Evolutionary conservation across 2,888 invertebrate genomes (phyloP), one percentile per base, ranked within the genome.

Genomic region (Sialis lutaria): DNA sequence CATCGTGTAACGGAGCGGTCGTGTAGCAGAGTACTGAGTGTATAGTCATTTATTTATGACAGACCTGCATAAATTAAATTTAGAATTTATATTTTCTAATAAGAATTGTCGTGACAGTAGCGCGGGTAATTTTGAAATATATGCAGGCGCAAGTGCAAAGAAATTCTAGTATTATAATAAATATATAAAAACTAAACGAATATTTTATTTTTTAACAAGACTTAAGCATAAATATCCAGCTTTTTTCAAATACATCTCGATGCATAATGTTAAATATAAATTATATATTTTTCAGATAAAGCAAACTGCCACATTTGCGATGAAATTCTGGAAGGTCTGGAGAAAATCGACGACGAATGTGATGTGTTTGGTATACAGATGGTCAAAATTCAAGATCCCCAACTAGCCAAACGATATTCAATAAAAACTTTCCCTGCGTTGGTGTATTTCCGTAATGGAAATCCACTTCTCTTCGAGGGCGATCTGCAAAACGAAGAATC

Each of bases 371-470:
- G 92, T 44, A 92, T 92, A 56, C 89, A 91, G 56, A 79, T 92
- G 78, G 92, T 92, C 1, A 85, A 90, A 61, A 91, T 92, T 57
- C 86, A 87, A 64, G 92, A 92, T 67, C 84, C 87, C 1, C 87
- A 87, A 59, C 64, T 92, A 50, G 91, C 92, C 6, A 92, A 91
- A 63, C 74, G 90, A 55, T 92, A 92, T 67, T 90, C 90, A 50
- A 92, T 92, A 51, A 91, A 91, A 64, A 92, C 91, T 46, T 92
- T 88, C 65, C 92, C 92, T 2, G 91, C 91, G 8, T 73, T 92
- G 60, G 89, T 92, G 1, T 92, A 91, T 62, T 79, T 74, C 61
- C 79, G 89, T 59, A 90, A 89, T 57, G 90, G 90, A 42, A 90
- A 90, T 65, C 90, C 90, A 6, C 70, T 89, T 34, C 65, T 90